Evolutionary conservation across 2,888 invertebrate species (phyloP).

Genomic region (Mythimna lalbum): DNA sequence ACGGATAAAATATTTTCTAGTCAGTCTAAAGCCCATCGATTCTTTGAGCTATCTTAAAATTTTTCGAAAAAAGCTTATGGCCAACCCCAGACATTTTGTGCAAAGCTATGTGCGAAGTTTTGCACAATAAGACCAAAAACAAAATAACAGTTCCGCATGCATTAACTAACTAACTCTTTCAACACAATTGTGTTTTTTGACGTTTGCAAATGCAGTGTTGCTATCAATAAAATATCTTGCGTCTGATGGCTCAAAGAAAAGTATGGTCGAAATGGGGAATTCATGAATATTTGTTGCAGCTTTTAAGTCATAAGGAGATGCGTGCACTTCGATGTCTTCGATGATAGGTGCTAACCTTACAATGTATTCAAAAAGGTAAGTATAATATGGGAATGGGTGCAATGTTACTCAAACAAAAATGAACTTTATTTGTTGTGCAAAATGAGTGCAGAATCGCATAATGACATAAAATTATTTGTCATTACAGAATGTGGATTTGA

Average conservation of each 20-base stretch:
- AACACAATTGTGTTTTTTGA: constrained; percentile 18
- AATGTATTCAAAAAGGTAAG: constrained; percentile 82
- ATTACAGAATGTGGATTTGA: constrained; percentile 22
- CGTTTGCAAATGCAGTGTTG: constrained; percentile 22
- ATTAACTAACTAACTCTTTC: constrained; percentile 24
- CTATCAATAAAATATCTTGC: constrained; percentile 21
- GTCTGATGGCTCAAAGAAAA: constrained; percentile 75
- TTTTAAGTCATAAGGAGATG: constrained; percentile 86
- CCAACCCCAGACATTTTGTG: constrained; percentile 35
- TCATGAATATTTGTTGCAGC: constrained; percentile 90
- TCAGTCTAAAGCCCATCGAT: constrained; percentile 65
- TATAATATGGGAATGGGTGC: constrained; percentile 67
- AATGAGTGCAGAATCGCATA: constrained; percentile 28
- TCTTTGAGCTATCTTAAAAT: constrained; percentile 64
- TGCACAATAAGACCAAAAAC: constrained; percentile 41
- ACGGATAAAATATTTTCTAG: constrained; percentile 37
- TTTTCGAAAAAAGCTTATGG: constrained; percentile 7
- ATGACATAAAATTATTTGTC: not conserved
- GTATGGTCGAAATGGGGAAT: constrained; percentile 85
- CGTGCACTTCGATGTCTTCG: constrained; percentile 79
- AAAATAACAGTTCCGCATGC: constrained; percentile 8
- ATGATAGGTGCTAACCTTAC: constrained; percentile 80
- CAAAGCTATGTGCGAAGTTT: constrained; percentile 60
- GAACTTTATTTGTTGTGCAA: constrained; percentile 30
- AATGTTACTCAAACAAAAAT: constrained; percentile 50